phyloP scores from a whole-genome alignment of 2,797 vertebrate species.

The Apogon hyalosoma region DNA sequence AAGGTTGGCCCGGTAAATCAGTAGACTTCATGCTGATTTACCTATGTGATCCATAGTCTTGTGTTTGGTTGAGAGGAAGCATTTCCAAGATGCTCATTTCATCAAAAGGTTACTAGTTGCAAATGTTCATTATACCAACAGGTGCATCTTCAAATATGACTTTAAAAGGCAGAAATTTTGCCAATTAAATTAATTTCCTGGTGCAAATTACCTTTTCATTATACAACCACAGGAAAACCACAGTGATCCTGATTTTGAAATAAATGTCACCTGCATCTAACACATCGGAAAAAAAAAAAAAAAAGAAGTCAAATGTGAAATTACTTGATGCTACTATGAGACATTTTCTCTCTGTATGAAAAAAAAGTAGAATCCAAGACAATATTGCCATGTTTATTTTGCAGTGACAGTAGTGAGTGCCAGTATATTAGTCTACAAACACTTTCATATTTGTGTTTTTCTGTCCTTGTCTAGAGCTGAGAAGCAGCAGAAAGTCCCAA shows the following conservation, averaged over 20 bases:
- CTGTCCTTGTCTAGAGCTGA: conserved; percentile 43
- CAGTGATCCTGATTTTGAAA: conserved; percentile 6
- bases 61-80: too few relatives aligned
- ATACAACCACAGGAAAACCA: neutral
- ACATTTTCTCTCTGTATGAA: neutral
- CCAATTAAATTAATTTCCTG: conserved; percentile 10
- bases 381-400: conserved; percentile 24
- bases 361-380: neutral
- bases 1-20: too few relatives aligned
- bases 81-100: too few relatives aligned
- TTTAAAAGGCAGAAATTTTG: conserved; percentile 6
- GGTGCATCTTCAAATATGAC: conserved; percentile 1
- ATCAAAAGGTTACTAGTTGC: too few relatives aligned
- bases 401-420: neutral
- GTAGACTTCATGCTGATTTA: neutral
- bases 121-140: neutral
- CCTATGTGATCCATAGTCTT: neutral
- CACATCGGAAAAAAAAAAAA: neutral
- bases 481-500: conserved; percentile 29
- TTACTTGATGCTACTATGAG: neutral
- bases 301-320: neutral
- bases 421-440: conserved; percentile 4
- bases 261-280: conserved; percentile 17
- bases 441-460: conserved; percentile 13
- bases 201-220: conserved; percentile 27